These are phyloP conservation scores for Anguilla japonica DNA, from an alignment of 2,113 vertebrate genomes.

Conservation along the genomic window DNA sequence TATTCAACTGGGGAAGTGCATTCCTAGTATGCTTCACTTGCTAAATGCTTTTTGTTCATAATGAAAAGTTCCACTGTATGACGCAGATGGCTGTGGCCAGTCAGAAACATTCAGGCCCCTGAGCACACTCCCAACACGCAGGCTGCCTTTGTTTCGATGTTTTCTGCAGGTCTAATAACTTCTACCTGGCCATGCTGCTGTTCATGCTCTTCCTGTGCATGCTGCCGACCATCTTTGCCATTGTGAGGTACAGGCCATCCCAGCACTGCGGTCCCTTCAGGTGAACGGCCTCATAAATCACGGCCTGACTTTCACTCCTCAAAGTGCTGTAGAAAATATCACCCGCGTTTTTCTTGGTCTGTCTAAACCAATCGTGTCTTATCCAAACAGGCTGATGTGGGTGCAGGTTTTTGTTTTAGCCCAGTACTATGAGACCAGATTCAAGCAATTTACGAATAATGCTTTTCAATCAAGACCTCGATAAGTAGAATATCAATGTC, in stretches of 20 bases:
- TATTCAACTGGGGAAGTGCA: neutral
- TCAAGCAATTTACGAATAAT: too few relatives aligned
- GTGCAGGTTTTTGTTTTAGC: too few relatives aligned
- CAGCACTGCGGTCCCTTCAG: conserved; percentile 92
- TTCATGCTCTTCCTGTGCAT: conserved; percentile 97
- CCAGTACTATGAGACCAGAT: too few relatives aligned
- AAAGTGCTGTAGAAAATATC: neutral
- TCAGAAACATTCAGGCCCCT: neutral
- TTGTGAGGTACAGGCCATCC: conserved; percentile 88
- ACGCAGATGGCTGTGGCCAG: neutral
- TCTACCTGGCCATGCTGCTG: conserved; percentile 92
- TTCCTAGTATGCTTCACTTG: neutral
- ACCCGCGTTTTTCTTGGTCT: too few relatives aligned
- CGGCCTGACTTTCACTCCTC: neutral
- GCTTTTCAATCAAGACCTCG: too few relatives aligned
- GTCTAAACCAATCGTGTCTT: too few relatives aligned
- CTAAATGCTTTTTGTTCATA: neutral
- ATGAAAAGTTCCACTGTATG: neutral
- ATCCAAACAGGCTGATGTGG: too few relatives aligned
- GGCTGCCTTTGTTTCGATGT: neutral
- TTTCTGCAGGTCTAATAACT: conserved; percentile 87
- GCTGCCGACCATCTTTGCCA: conserved; percentile 94
- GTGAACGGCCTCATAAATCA: conserved; percentile 59
- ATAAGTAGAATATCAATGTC: too few relatives aligned
- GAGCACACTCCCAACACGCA: neutral